Percentiles rank a stretch among this genome's conserved stretches.
phyloP scores from a whole-genome alignment of 2,888 invertebrate species.

The Xestia rhomboidea region DNA sequence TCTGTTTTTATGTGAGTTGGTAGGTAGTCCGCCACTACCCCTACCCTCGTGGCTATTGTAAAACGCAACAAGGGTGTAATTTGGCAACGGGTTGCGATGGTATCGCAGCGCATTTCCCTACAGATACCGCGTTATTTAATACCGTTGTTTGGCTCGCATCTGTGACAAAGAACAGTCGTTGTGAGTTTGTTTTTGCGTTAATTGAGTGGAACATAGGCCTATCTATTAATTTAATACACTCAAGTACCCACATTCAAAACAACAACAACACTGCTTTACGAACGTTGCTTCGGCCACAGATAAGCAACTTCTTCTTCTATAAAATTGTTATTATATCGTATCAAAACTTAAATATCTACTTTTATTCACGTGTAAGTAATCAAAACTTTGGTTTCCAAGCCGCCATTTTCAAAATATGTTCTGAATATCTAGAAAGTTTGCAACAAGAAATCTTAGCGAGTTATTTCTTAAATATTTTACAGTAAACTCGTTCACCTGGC shows the following conservation, averaged over 20 bases:
- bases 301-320: slow-evolving; percentile 25
- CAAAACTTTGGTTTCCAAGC: slow-evolving; percentile 53
- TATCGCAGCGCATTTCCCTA: slow-evolving; percentile 85
- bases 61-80: slow-evolving; percentile 88
- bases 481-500: slow-evolving; percentile 83
- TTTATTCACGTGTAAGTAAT: slow-evolving; percentile 50
- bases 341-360: slow-evolving; percentile 50
- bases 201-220: slow-evolving; percentile 68
- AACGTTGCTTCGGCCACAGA: background rate
- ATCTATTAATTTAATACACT: slow-evolving; percentile 22
- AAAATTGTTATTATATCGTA: slow-evolving; percentile 22
- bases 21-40: slow-evolving; percentile 64
- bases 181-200: slow-evolving; percentile 71
- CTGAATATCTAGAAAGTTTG: slow-evolving; percentile 69
- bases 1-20: slow-evolving; percentile 63
- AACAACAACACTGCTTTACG: slow-evolving; percentile 24
- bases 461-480: slow-evolving; percentile 82
- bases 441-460: slow-evolving; percentile 77
- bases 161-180: slow-evolving; percentile 75
- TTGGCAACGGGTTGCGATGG: slow-evolving; percentile 87
- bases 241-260: slow-evolving; percentile 30
- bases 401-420: slow-evolving; percentile 59
- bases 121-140: slow-evolving; percentile 88
- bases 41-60: slow-evolving; percentile 78
- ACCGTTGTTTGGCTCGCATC: slow-evolving; percentile 83